Conservation (phyloP, 2,888 invertebrate species). For the Spilosoma lubricipeda region DNA sequence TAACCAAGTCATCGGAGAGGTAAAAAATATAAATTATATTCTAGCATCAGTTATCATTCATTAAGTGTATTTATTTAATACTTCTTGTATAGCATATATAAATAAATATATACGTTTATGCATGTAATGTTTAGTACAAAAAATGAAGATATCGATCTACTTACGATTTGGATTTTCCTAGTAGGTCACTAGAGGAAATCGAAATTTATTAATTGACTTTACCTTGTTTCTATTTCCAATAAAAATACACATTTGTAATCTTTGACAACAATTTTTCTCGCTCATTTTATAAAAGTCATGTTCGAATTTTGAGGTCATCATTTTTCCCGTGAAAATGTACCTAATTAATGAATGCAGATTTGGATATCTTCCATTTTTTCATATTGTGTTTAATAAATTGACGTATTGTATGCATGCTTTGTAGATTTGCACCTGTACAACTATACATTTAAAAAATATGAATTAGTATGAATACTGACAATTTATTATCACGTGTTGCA, state of each 20-base stretch:
- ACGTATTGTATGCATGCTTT: not conserved
- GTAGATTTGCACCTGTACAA: conserved; percentile 4
- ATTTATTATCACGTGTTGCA: not conserved
- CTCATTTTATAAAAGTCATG: not conserved
- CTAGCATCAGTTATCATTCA: not conserved
- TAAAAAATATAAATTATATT: conserved; percentile 58
- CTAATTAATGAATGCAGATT: not conserved
- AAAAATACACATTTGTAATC: not conserved
- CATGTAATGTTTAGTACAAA: not conserved
- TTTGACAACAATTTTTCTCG: not conserved
- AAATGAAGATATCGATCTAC: conserved; percentile 9
- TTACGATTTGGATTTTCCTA: no score
- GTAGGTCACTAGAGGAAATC: not conserved
- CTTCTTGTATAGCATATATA: not conserved
- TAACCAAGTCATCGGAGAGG: conserved; percentile 87
- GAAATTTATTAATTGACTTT: not conserved
- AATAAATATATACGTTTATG: not conserved
- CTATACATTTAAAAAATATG: no score
- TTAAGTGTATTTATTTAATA: conserved; percentile 1
- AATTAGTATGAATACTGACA: not conserved
- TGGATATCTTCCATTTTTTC: not conserved
- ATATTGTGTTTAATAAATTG: not conserved
- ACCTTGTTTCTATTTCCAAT: not conserved
- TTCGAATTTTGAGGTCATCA: not conserved
- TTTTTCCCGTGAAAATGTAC: not conserved